phyloP scores from a whole-genome alignment of 64 coral and sea anemone species.

The Pachyseris speciosa region DNA sequence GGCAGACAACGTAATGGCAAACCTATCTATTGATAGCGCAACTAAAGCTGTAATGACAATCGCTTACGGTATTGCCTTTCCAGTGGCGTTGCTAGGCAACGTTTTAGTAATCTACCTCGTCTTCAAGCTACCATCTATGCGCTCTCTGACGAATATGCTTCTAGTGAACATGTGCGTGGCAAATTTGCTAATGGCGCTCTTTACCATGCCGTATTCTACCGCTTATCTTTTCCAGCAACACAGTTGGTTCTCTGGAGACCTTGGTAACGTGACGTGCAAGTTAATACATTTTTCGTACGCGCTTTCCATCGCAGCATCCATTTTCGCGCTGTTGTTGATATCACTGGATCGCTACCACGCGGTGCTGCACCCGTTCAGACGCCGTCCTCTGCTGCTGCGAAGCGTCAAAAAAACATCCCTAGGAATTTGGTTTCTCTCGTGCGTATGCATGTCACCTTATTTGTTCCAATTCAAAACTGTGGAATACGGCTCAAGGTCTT shows the following conservation, averaged over 20 bases:
- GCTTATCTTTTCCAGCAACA: slow-evolving; percentile 48
- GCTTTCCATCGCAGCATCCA: slow-evolving; percentile 74
- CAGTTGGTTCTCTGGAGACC: slow-evolving; percentile 56
- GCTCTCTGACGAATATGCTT: slow-evolving; percentile 76
- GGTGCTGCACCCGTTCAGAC: slow-evolving; percentile 72
- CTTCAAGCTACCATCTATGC: slow-evolving; percentile 66
- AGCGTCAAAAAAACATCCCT: no score
- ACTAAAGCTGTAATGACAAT: slow-evolving; percentile 66
- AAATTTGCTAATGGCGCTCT: slow-evolving; percentile 70
- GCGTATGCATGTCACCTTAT: no score
- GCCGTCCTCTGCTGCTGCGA: slow-evolving; percentile 56
- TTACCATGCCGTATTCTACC: slow-evolving; percentile 84
- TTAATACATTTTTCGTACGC: slow-evolving; percentile 87
- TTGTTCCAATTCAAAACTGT: no score
- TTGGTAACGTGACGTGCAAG: no score
- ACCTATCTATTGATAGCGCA: not conserved
- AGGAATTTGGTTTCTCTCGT: no score
- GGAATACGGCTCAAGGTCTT: no score
- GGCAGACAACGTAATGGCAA: not conserved
- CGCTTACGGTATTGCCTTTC: slow-evolving; percentile 73
- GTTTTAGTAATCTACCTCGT: slow-evolving; percentile 74
- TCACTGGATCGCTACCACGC: no score
- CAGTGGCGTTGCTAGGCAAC: slow-evolving; percentile 75
- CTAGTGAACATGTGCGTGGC: slow-evolving; percentile 90
- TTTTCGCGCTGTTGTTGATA: slow-evolving; percentile 75